Percentiles rank a stretch among this genome's conserved stretches.
phyloP scores from a whole-genome alignment of 1,140 invertebrate genomes.

The Magallana ariakensis region DNA sequence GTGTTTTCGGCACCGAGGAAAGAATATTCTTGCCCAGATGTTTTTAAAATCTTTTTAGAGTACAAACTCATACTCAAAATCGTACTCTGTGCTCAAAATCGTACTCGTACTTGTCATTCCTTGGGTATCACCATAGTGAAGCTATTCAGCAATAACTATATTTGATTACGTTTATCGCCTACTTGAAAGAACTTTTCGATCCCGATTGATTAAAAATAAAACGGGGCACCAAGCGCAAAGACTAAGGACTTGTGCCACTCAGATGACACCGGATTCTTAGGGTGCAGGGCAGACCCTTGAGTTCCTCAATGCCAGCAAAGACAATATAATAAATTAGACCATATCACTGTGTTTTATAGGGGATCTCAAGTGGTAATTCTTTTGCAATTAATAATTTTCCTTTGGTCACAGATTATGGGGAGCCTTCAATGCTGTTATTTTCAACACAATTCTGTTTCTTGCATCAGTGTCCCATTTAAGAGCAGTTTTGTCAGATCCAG shows the following conservation, averaged over 20 bases:
- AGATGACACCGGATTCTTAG: too few species aligned
- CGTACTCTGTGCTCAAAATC: neutral
- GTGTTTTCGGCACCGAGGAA: neutral
- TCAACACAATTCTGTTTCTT: conserved; percentile 90
- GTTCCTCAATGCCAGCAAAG: too few species aligned
- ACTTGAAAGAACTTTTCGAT: too few species aligned
- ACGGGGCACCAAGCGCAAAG: too few species aligned
- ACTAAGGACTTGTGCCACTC: too few species aligned
- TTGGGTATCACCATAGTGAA: neutral
- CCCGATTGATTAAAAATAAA: too few species aligned
- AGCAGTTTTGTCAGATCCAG: conserved; percentile 93
- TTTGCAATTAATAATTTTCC: conserved; percentile 19
- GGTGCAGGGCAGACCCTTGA: too few species aligned
- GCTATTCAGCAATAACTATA: too few species aligned
- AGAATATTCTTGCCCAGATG: neutral
- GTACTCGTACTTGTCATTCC: neutral
- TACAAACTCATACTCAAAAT: neutral
- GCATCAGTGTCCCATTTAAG: conserved; percentile 88
- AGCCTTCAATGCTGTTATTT: conserved; percentile 89
- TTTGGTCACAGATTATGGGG: conserved; percentile 89
- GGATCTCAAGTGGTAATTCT: too few species aligned
- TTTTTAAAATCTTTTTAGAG: conserved; percentile 19
- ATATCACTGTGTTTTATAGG: too few species aligned
- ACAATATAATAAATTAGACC: too few species aligned
- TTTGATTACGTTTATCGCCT: too few species aligned